Evolutionary conservation across 2,797 vertebrate genomes (phyloP).

Genomic region (Sebastes taczanowskii): DNA sequence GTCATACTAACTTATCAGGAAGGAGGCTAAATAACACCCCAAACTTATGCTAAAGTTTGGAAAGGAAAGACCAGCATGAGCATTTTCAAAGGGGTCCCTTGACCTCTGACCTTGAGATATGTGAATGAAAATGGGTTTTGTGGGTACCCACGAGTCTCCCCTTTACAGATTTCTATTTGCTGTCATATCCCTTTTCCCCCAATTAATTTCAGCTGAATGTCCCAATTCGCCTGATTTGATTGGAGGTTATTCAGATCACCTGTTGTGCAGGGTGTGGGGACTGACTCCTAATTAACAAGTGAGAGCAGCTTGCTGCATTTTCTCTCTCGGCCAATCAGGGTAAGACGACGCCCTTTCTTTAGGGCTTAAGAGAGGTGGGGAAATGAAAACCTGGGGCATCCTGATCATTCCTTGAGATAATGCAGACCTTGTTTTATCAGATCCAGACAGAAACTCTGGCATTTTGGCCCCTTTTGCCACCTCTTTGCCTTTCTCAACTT

Average conservation of each 20-base stretch:
- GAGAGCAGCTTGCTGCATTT: background rate
- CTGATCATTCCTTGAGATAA: background rate
- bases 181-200: background rate
- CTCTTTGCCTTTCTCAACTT: background rate
- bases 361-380: background rate
- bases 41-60: too few relatives aligned
- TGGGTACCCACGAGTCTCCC: too few relatives aligned
- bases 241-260: background rate
- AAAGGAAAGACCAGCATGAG: too few relatives aligned
- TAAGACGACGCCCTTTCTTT: background rate
- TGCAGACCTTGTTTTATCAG: background rate
- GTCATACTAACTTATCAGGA: too few relatives aligned
- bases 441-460: background rate
- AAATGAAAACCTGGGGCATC: background rate
- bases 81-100: too few relatives aligned
- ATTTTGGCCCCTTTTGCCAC: background rate
- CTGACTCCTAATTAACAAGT: background rate
- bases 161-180: too few relatives aligned
- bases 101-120: too few relatives aligned
- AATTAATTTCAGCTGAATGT: background rate
- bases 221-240: background rate
- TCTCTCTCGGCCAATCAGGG: background rate
- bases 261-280: background rate
- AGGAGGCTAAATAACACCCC: too few relatives aligned
- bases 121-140: too few relatives aligned